Evolutionary conservation across 2,888 invertebrate species (phyloP).

Genomic region (Argyresthia goedartella): DNA sequence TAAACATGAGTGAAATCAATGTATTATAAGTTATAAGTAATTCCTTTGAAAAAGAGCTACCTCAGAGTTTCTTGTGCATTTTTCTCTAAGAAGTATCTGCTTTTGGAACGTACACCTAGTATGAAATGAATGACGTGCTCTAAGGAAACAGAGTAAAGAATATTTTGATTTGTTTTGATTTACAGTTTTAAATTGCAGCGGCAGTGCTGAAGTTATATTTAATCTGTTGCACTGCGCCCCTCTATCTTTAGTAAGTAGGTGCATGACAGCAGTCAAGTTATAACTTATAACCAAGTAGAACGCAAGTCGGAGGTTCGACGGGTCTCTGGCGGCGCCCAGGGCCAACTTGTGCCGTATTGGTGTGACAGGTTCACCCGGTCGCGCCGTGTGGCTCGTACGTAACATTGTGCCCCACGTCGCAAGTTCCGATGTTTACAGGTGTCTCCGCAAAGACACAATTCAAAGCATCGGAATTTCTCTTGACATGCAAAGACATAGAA

Average conservation of each 20-base stretch:
- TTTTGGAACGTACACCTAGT: no score
- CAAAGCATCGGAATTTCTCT: neutral
- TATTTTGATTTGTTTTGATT: no score
- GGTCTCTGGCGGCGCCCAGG: conserved; percentile 12
- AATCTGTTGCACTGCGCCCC: no score
- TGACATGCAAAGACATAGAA: neutral
- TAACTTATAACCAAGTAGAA: neutral
- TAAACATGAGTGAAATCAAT: no score
- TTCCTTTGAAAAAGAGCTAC: no score
- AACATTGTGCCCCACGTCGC: neutral
- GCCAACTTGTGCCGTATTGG: conserved; percentile 33
- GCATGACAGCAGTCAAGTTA: neutral
- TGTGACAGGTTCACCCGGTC: conserved; percentile 38
- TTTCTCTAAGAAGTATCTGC: no score
- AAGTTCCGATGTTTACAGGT: neutral
- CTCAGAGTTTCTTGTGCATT: no score
- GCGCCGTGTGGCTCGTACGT: neutral
- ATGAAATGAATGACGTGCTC: no score
- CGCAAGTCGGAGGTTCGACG: conserved; percentile 2
- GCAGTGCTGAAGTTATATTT: no score
- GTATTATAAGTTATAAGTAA: no score
- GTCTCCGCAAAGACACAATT: neutral
- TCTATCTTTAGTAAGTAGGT: neutral
- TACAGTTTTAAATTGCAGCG: no score
- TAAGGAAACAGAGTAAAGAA: no score